Percentiles rank a stretch among this genome's conserved stretches.
Evolutionary conservation across 2,888 invertebrate genomes (phyloP).

Genomic region (Bedellia somnulentella): DNA sequence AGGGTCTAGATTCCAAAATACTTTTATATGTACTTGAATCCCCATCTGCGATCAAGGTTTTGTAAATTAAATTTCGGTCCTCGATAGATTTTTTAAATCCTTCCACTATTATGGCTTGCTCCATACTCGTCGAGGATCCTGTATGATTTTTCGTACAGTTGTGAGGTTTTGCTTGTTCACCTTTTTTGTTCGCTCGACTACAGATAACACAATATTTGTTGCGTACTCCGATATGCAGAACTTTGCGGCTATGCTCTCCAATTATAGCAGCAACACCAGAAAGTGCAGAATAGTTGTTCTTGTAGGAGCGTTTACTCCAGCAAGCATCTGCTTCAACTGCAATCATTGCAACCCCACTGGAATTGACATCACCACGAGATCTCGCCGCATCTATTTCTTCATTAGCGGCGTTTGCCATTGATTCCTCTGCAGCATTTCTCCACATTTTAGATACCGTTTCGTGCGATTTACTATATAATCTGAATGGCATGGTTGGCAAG

Average conservation of each 20-base stretch:
- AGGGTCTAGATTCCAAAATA: too few species aligned
- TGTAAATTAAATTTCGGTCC: conserved; percentile 17
- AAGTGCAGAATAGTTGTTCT: conserved; percentile 10
- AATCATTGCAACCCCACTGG: conserved; percentile 4
- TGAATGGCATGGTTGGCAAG: neutral
- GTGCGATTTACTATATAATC: too few species aligned
- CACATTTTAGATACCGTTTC: conserved; percentile 4
- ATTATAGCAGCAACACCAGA: conserved; percentile 12
- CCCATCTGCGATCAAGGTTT: conserved; percentile 20
- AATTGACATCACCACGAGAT: conserved; percentile 1
- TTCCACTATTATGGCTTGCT: conserved; percentile 11
- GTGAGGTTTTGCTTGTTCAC: too few species aligned
- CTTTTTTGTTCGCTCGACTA: conserved; percentile 7
- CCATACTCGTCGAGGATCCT: conserved; percentile 12
- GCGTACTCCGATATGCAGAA: conserved; percentile 10
- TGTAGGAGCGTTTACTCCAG: conserved; percentile 4
- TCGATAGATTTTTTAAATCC: conserved; percentile 17
- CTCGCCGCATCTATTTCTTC: conserved; percentile 1
- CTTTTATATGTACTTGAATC: conserved; percentile 19
- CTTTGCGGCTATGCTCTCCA: conserved; percentile 10
- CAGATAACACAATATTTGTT: conserved; percentile 13
- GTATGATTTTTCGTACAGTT: conserved; percentile 11
- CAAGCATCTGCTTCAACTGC: conserved; percentile 6
- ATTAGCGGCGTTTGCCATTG: conserved; percentile 2
- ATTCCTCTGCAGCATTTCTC: conserved; percentile 1